Percentiles rank a stretch among this genome's conserved stretches.
phyloP scores from a whole-genome alignment of 2,113 vertebrate species.

The Condylura cristata region DNA sequence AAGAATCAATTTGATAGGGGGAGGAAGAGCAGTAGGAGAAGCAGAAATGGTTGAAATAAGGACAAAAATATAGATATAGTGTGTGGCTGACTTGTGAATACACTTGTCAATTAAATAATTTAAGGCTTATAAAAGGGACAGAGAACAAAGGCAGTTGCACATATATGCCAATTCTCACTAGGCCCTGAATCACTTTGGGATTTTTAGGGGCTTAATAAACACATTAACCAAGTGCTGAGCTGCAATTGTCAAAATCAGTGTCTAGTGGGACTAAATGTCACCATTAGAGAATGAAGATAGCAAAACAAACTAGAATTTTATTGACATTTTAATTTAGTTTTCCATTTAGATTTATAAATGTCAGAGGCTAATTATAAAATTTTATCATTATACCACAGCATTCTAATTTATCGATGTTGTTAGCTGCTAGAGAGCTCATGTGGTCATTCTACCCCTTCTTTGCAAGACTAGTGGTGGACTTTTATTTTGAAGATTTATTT shows the following conservation, averaged over 20 bases:
- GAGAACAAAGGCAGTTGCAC: background rate
- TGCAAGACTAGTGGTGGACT: background rate
- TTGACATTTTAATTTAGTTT: background rate
- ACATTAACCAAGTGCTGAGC: background rate
- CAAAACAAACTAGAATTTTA: background rate
- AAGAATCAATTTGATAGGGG: background rate
- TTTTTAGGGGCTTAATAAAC: background rate
- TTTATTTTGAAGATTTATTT: too few relatives aligned
- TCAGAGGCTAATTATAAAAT: background rate
- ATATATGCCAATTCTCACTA: background rate
- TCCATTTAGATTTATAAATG: background rate
- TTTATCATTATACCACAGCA: background rate
- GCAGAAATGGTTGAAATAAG: background rate
- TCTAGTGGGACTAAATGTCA: background rate
- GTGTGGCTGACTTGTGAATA: background rate
- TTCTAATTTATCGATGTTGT: background rate
- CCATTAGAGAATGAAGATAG: background rate
- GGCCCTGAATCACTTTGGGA: background rate
- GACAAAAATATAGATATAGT: background rate
- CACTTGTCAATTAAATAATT: background rate
- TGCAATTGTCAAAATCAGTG: background rate
- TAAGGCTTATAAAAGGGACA: background rate
- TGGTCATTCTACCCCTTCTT: background rate
- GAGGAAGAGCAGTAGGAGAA: background rate
- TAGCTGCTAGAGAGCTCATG: background rate